phyloP scores from a whole-genome alignment of 2,888 invertebrate species.

The Plebejus melissa region DNA sequence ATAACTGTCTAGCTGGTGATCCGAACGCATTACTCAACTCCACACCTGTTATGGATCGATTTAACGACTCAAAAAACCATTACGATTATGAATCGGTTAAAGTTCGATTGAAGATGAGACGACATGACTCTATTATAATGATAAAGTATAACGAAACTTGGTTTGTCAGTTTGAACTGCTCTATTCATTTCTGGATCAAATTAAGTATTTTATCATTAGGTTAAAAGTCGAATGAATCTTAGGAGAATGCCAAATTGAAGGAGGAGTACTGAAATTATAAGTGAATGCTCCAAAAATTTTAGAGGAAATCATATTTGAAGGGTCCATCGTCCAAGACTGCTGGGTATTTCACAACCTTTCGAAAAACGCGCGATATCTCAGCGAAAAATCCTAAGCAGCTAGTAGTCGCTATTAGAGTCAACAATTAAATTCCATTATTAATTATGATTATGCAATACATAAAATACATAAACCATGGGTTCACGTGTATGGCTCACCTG shows the following conservation, averaged over 20 bases:
- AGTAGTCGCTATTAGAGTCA: neutral
- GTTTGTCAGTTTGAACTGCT: neutral
- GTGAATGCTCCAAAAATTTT: too few relatives aligned
- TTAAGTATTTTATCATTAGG: neutral
- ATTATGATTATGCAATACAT: conserved; percentile 24
- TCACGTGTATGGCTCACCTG: conserved; percentile 36
- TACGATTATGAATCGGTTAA: conserved; percentile 21
- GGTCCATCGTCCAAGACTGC: too few relatives aligned
- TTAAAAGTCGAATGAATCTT: too few relatives aligned
- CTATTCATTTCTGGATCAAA: neutral
- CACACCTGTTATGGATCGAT: conserved; percentile 47
- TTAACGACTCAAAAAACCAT: conserved; percentile 22
- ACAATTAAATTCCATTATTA: conserved; percentile 18
- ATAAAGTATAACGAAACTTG: neutral
- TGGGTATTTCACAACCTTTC: neutral
- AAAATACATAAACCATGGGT: conserved; percentile 29
- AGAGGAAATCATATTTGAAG: too few relatives aligned
- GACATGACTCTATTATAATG: neutral
- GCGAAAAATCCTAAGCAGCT: neutral
- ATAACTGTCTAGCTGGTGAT: conserved; percentile 61
- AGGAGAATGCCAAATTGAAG: too few relatives aligned
- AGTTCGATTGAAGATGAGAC: conserved; percentile 16
- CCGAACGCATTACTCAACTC: conserved; percentile 62
- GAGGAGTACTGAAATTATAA: too few relatives aligned
- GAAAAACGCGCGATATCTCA: neutral